Percentiles rank a stretch among this genome's conserved stretches.
These are phyloP conservation scores for Zaprionus camerounensis DNA, from an alignment of 1,140 invertebrate species.

Conservation along the genomic window DNA sequence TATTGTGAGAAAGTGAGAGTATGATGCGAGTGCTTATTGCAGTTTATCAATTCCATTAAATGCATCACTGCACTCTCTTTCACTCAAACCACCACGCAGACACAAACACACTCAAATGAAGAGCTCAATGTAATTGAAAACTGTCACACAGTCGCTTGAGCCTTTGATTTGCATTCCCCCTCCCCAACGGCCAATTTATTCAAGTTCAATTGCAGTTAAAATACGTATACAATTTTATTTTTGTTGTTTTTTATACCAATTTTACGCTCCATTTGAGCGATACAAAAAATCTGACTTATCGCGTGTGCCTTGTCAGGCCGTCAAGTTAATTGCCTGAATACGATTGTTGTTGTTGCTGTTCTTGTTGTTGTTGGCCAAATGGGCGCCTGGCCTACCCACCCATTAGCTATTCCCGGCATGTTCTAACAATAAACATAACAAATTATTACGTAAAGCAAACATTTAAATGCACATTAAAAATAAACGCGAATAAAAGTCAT, in stretches of 20 bases:
- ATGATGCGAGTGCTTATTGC: slow-evolving; percentile 37
- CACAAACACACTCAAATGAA: background rate
- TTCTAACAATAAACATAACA: slow-evolving; percentile 67
- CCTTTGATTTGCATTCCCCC: slow-evolving; percentile 43
- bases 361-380: slow-evolving; percentile 35
- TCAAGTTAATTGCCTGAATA: slow-evolving; percentile 66
- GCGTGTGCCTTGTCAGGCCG: slow-evolving; percentile 66
- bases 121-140: slow-evolving; percentile 34
- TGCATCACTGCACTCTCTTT: slow-evolving; percentile 15
- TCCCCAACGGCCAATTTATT: slow-evolving; percentile 33
- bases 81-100: background rate
- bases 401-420: slow-evolving; percentile 65
- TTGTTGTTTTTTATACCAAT: slow-evolving; percentile 43
- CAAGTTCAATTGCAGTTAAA: slow-evolving; percentile 55
- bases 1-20: slow-evolving; percentile 52
- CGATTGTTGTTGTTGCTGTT: slow-evolving; percentile 11
- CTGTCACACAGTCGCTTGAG: slow-evolving; percentile 20
- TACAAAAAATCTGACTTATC: slow-evolving; percentile 53
- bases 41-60: slow-evolving; percentile 44
- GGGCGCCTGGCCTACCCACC: background rate
- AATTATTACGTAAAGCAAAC: slow-evolving; percentile 67
- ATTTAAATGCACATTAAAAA: slow-evolving; percentile 66
- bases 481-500: slow-evolving; percentile 38
- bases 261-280: slow-evolving; percentile 68
- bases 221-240: background rate